phyloP scores from a whole-genome alignment of 2,113 vertebrate genomes.

The Nibea albiflora region DNA sequence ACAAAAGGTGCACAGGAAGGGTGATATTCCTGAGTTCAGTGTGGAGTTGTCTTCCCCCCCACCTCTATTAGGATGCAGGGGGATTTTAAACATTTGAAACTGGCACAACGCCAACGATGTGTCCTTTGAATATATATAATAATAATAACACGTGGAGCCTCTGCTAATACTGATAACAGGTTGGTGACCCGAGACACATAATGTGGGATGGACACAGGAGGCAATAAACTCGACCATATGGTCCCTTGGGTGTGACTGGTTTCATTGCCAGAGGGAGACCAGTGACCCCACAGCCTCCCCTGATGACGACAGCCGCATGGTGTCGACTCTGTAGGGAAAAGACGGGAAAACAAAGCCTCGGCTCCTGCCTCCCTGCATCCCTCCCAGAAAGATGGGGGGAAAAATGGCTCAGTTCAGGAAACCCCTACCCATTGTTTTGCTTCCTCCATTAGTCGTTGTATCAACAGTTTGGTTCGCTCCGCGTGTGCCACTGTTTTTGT shows the following conservation, averaged over 20 bases:
- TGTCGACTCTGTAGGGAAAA: conserved; percentile 73
- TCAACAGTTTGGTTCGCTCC: conserved; percentile 80
- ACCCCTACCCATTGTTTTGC: conserved; percentile 85
- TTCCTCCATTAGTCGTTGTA: conserved; percentile 85
- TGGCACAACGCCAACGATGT: conserved; percentile 55
- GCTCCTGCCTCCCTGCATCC: conserved; percentile 64
- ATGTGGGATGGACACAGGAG: conserved; percentile 58
- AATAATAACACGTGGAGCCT: conserved; percentile 64
- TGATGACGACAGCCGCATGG: conserved; percentile 82
- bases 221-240: conserved; percentile 65
- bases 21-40: conserved; percentile 60
- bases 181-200: conserved; percentile 62
- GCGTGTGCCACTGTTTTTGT: conserved; percentile 85
- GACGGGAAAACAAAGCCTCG: conserved; percentile 80
- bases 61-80: conserved; percentile 33
- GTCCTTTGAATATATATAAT: conserved; percentile 50
- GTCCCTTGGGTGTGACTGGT: conserved; percentile 73
- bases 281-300: conserved; percentile 76
- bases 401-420: conserved; percentile 76
- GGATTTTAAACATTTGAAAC: conserved; percentile 39
- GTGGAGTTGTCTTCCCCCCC: conserved; percentile 16
- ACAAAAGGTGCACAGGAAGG: conserved; percentile 69
- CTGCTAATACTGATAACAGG: conserved; percentile 72
- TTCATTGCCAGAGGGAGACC: conserved; percentile 70
- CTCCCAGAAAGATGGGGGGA: conserved; percentile 58